These are phyloP conservation scores for Empis livida DNA, from an alignment of 2,888 invertebrate genomes.

Conservation along the genomic window DNA sequence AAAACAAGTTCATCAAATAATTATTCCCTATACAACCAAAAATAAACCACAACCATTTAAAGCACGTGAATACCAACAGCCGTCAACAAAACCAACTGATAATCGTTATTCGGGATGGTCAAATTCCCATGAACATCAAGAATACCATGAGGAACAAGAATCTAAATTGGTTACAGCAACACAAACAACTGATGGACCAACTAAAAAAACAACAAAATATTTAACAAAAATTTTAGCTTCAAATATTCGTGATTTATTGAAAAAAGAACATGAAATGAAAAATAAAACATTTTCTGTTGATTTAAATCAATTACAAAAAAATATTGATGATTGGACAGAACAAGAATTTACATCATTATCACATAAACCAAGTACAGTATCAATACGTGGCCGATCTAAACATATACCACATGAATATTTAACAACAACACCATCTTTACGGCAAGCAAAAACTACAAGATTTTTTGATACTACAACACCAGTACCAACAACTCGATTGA, in stretches of 20 bases:
- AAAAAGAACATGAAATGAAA: conserved; percentile 31
- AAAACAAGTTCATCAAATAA: conserved; percentile 65
- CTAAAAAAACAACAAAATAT: conserved; percentile 28
- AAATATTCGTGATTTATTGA: conserved; percentile 41
- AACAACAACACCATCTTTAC: conserved; percentile 40
- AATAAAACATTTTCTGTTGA: conserved; percentile 40
- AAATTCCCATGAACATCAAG: conserved; percentile 24
- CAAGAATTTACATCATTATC: conserved; percentile 50
- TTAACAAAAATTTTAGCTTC: conserved; percentile 34
- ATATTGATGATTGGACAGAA: conserved; percentile 75
- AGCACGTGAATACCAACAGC: conserved; percentile 18
- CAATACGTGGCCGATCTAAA: conserved; percentile 51
- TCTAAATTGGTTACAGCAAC: conserved; percentile 36
- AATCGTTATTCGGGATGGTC: conserved; percentile 21
- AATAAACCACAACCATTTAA: conserved; percentile 43
- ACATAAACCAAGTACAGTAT: conserved; percentile 41
- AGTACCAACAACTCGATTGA: background rate
- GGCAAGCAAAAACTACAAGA: background rate
- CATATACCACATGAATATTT: conserved; percentile 67
- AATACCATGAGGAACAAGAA: conserved; percentile 40
- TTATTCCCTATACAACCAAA: conserved; percentile 64
- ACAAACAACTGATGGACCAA: conserved; percentile 20
- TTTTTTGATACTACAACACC: background rate
- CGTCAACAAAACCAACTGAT: background rate
- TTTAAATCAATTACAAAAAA: conserved; percentile 61